These are phyloP conservation scores for Ambastaia sidthimunki DNA, from an alignment of 2,797 vertebrate species.

Conservation along the genomic window DNA sequence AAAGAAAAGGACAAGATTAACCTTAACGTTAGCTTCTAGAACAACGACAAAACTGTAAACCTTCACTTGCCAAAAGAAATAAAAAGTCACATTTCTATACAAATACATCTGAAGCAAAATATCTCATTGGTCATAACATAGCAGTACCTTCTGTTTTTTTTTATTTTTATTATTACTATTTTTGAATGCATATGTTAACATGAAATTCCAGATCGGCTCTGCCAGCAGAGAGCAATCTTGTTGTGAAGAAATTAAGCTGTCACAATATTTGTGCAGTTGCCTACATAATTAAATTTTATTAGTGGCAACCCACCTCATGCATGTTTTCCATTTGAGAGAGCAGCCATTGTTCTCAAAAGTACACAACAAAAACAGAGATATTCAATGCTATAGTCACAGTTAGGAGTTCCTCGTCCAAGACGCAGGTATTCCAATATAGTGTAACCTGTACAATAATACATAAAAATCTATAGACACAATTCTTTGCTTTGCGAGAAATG, in stretches of 20 bases:
- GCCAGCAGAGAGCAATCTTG: conserved; percentile 96
- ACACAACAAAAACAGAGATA: conserved; percentile 62
- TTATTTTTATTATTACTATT: conserved; percentile 37
- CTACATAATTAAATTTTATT: conserved; percentile 53
- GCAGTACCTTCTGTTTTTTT: conserved; percentile 79
- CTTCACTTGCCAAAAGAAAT: conserved; percentile 89
- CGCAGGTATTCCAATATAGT: conserved; percentile 72
- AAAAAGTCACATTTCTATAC: conserved; percentile 75
- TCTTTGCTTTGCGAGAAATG: conserved; percentile 91
- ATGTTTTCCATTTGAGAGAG: conserved; percentile 68
- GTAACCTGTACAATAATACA: conserved; percentile 73
- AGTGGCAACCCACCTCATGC: conserved; percentile 59
- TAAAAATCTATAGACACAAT: conserved; percentile 85
- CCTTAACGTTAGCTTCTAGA: conserved; percentile 90
- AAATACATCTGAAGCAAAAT: conserved; percentile 94
- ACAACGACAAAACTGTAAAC: conserved; percentile 99
- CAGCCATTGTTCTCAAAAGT: conserved; percentile 61
- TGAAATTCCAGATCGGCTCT: conserved; percentile 86
- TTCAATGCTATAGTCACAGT: conserved; percentile 52
- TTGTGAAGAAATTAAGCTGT: conserved; percentile 83
- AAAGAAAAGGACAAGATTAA: conserved; percentile 79
- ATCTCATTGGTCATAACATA: conserved; percentile 95
- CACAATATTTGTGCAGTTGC: conserved; percentile 76
- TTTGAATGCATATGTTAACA: conserved; percentile 89
- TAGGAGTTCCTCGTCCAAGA: conserved; percentile 58